Percentiles rank a stretch among this genome's conserved stretches.
Evolutionary conservation across 2,113 vertebrate genomes (phyloP).

Genomic region (Catagonus wagneri): DNA sequence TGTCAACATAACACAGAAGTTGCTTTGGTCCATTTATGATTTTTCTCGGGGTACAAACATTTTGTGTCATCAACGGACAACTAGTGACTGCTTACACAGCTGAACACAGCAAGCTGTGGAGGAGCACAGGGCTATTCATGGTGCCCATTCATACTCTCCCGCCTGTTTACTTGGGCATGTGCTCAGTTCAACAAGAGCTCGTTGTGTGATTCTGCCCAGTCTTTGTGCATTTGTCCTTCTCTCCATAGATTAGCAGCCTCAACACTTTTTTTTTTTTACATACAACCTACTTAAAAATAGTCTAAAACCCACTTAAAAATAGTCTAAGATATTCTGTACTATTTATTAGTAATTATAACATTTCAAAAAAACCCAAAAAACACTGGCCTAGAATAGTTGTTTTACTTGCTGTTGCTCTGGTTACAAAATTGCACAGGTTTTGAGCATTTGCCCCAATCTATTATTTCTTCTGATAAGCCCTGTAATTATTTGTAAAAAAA

Average conservation of each 20-base stretch:
- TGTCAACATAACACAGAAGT: neutral
- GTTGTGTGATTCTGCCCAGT: neutral
- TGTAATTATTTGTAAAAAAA: neutral
- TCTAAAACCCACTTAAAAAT: neutral
- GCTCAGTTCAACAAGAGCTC: neutral
- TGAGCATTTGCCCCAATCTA: neutral
- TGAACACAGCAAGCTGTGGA: neutral
- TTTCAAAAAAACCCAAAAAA: neutral
- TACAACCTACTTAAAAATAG: neutral
- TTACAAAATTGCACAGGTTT: slow-evolving; percentile 34
- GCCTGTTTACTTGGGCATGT: neutral
- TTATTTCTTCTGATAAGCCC: neutral
- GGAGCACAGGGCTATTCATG: fast-evolving
- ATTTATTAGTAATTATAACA: neutral
- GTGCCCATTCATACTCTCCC: neutral
- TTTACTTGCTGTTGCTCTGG: neutral
- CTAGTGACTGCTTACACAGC: neutral
- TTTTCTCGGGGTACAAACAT: neutral
- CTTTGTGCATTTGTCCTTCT: neutral
- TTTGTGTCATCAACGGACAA: neutral
- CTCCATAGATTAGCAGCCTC: neutral
- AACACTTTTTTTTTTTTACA: neutral
- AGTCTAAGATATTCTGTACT: neutral
- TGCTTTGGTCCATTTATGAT: neutral
- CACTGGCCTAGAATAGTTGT: neutral